A percentile compares a stretch with the other conserved stretches of the same genome.
Conservation (phyloP, 2,888 invertebrate species). For the Pandemis cinnamomeana region DNA sequence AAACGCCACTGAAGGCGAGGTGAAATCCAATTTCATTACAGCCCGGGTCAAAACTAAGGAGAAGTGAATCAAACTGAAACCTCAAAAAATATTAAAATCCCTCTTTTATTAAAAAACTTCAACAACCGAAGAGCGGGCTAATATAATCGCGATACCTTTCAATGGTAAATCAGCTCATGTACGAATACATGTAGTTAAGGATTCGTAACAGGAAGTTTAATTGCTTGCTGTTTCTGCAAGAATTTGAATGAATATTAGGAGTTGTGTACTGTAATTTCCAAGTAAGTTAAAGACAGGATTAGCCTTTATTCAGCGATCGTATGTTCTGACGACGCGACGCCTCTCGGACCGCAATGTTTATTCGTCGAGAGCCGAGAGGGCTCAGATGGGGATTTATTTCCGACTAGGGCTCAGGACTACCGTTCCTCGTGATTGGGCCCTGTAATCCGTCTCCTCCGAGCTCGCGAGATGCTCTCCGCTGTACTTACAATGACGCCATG, state of each 20-base stretch:
- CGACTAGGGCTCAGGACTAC: slow-evolving; percentile 64
- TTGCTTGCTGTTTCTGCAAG: neutral
- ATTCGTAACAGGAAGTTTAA: neutral
- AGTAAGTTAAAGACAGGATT: slow-evolving; percentile 61
- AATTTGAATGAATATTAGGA: neutral
- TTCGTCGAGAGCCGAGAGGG: slow-evolving; percentile 64
- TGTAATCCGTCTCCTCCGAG: slow-evolving; percentile 55
- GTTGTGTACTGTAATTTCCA: slow-evolving; percentile 4
- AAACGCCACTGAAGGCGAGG: slow-evolving; percentile 65
- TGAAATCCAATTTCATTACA: slow-evolving; percentile 79
- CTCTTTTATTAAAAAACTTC: slow-evolving; percentile 38
- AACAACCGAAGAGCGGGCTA: slow-evolving; percentile 2
- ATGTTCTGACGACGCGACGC: slow-evolving; percentile 64
- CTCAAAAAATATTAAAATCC: slow-evolving; percentile 38
- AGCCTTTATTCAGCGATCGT: slow-evolving; percentile 58
- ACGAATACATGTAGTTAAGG: neutral
- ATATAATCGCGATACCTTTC: slow-evolving; percentile 15
- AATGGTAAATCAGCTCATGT: slow-evolving; percentile 11
- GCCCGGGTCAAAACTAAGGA: slow-evolving; percentile 46
- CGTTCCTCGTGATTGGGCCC: slow-evolving; percentile 63
- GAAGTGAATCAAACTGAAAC: slow-evolving; percentile 45
- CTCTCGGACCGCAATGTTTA: slow-evolving; percentile 68
- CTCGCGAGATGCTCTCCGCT: slow-evolving; percentile 20
- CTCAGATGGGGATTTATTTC: slow-evolving; percentile 71
- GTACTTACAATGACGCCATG: slow-evolving; percentile 13